Conservation (phyloP, 2,888 invertebrate species). For the Ichneumon xanthorius region DNA sequence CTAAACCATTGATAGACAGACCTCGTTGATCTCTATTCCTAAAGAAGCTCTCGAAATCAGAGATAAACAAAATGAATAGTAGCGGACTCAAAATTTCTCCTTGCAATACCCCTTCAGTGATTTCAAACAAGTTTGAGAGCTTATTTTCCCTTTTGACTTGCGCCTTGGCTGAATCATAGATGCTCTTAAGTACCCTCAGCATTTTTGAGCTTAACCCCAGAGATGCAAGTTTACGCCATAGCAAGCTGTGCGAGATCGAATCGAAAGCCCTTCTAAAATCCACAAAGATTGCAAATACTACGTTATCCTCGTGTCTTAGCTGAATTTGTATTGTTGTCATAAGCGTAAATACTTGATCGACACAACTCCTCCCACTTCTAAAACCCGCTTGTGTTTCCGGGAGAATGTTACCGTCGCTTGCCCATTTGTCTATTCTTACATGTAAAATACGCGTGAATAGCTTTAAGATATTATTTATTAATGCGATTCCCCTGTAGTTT, state of each 20-base stretch:
- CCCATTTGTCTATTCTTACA: slow-evolving; percentile 57
- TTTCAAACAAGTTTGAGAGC: not conserved
- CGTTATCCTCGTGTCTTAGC: slow-evolving; percentile 26
- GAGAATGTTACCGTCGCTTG: slow-evolving; percentile 43
- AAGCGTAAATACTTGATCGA: slow-evolving; percentile 68
- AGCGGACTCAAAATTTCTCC: too few relatives aligned
- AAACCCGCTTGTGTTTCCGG: slow-evolving; percentile 67
- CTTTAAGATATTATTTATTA: slow-evolving; percentile 66
- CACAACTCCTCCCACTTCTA: slow-evolving; percentile 36
- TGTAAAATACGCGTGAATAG: slow-evolving; percentile 65
- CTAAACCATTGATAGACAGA: slow-evolving; percentile 40
- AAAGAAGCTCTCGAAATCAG: slow-evolving; percentile 56
- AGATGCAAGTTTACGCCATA: slow-evolving; percentile 63
- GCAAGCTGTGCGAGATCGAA: slow-evolving; percentile 56
- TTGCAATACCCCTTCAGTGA: too few relatives aligned
- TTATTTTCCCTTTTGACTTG: slow-evolving; percentile 17
- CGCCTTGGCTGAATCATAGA: slow-evolving; percentile 5
- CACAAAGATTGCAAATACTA: slow-evolving; percentile 65
- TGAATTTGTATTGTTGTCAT: slow-evolving; percentile 49
- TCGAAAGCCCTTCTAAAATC: slow-evolving; percentile 67
- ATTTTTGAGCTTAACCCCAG: slow-evolving; percentile 66
- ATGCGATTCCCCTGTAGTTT: slow-evolving; percentile 71
- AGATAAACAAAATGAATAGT: slow-evolving; percentile 54
- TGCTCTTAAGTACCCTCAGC: slow-evolving; percentile 44
- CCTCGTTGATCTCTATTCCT: slow-evolving; percentile 46